Base-by-base conservation (phyloP, 1,140 invertebrate species). In the Lithobius niger region DNA sequence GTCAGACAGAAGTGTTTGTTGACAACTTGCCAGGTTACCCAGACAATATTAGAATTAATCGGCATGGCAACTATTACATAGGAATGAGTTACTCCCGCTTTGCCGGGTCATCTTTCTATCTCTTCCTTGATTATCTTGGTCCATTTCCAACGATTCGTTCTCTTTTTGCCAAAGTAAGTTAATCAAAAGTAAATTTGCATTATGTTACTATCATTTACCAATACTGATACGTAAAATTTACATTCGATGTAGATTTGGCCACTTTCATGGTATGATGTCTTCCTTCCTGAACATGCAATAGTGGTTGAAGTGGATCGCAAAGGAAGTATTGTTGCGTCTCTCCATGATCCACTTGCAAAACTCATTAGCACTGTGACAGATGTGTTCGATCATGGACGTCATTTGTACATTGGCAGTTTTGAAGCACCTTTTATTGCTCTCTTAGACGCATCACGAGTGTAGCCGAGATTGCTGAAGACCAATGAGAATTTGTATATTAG, bases 21-120 rank as follows among this genome's bases (percentile, higher is more conserved):
- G 79, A 84, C 63, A 82, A 81, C 45, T 70, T 93, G 55, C 86
- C 88, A 47, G 88, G 88, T 62, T 55, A 76, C 6, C 84, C 85
- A n/a, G 88, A 93, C 67, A 90, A 88, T 67, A 67, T 90, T 27
- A 75, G 82, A 40, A 69, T 70, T 0, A 81, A 82, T 64, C 77
- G 74, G 21, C 68, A 77, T 21, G 82, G 80, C 26, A 83, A 82
- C 4, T 78, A 85, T 60, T 75, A 85, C 55, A 72, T 86, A 0
- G 73, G 75, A 1, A 63, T 88, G 13, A 69, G 82, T 15, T 31
- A 64, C 0, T 66, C 69, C 10, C 67, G 74, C 21, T 57, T 63
- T 40, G 59, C 59, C 42, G 66, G 52, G 24, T 58, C 62, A 19
- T 61, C 62, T 27, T 62, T 53, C 6, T 45, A 36, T 10, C 58